These are phyloP conservation scores for Urocyon cinereoargenteus DNA, from an alignment of 2,797 vertebrate genomes.

Conservation along the genomic window DNA sequence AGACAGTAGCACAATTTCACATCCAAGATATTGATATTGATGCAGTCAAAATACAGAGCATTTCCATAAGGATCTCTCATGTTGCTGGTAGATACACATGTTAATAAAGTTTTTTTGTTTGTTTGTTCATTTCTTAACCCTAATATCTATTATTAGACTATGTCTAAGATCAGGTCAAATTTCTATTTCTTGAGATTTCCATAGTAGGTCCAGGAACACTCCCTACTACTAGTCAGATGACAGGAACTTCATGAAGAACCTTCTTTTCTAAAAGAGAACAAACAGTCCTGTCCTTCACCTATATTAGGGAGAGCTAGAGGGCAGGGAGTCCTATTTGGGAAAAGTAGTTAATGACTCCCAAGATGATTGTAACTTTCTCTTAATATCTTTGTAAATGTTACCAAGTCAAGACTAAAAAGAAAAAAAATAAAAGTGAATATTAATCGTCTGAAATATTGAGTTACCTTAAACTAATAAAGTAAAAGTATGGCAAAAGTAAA, in stretches of 20 bases:
- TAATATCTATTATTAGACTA: not conserved
- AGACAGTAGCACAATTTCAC: not conserved
- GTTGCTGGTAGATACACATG: not conserved
- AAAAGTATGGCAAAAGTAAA: conserved; percentile 29
- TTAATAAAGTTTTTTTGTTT: not conserved
- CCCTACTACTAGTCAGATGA: not conserved
- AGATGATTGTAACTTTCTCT: not conserved
- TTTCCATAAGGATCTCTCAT: not conserved
- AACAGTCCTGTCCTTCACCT: not conserved
- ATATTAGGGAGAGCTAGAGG: not conserved
- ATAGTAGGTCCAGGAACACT: not conserved
- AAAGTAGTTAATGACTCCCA: not conserved
- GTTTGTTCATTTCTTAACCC: no score
- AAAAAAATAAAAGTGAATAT: not conserved
- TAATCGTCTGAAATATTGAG: not conserved
- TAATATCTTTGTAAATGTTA: not conserved
- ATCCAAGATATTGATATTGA: not conserved
- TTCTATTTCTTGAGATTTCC: not conserved
- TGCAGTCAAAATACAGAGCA: not conserved
- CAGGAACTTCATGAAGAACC: not conserved
- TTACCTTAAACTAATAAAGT: not conserved
- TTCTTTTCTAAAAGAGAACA: not conserved
- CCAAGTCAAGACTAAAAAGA: not conserved
- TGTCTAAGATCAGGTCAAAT: not conserved
- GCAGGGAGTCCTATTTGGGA: not conserved